These are phyloP conservation scores for Saccostrea cuccullata DNA, from an alignment of 1,140 invertebrate genomes.

Conservation along the genomic window DNA sequence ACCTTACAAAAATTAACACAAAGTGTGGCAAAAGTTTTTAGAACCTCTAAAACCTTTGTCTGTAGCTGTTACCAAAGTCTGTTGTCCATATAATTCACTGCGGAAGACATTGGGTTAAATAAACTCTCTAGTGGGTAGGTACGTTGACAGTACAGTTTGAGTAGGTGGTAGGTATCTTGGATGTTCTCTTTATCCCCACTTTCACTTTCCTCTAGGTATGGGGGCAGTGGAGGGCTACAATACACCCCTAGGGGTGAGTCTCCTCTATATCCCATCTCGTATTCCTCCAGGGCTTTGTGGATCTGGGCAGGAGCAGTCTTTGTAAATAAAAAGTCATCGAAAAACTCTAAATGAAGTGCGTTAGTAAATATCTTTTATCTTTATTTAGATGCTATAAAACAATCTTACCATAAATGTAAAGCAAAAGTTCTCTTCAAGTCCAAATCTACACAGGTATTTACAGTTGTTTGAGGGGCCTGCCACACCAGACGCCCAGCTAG, in stretches of 20 bases:
- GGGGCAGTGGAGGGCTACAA: constrained; percentile 81
- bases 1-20: too few relatives aligned
- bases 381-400: neutral
- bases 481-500: constrained; percentile 79
- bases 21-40: too few relatives aligned
- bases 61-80: constrained; percentile 89
- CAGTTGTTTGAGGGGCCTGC: constrained; percentile 54
- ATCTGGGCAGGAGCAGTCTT: constrained; percentile 84
- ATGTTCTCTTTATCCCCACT: constrained; percentile 56
- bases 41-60: too few relatives aligned
- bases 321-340: too few relatives aligned
- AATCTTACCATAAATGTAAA: constrained; percentile 87
- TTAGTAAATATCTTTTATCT: too few relatives aligned
- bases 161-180: constrained; percentile 89
- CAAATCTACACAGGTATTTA: constrained; percentile 84
- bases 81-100: constrained; percentile 89
- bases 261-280: constrained; percentile 83
- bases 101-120: constrained; percentile 88
- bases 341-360: too few relatives aligned
- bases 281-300: constrained; percentile 84
- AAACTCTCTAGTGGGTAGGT: constrained; percentile 85
- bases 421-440: constrained; percentile 89
- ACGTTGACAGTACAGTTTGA: constrained; percentile 84
- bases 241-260: constrained; percentile 76
- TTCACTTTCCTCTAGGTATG: constrained; percentile 78